These are phyloP conservation scores for Engystomops pustulosus DNA, from an alignment of 2,113 vertebrate species.

Conservation along the genomic window DNA sequence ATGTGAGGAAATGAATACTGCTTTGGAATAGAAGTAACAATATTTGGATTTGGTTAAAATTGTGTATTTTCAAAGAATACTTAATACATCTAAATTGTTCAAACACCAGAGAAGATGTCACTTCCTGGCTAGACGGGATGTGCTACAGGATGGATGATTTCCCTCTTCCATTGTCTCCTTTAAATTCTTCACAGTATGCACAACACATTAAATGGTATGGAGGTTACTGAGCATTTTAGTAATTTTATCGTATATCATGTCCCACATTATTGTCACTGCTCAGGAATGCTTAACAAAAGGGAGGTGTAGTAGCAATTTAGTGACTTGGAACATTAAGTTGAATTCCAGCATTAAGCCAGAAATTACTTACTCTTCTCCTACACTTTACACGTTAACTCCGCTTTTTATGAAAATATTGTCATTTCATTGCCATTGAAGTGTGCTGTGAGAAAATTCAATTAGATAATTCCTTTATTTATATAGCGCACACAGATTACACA, in stretches of 20 bases:
- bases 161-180: slow-evolving; percentile 42
- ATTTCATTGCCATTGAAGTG: background rate
- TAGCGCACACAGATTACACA: too few relatives aligned
- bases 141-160: slow-evolving; percentile 39
- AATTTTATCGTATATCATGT: background rate
- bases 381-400: background rate
- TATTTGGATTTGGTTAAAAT: slow-evolving; percentile 3
- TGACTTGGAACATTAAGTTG: slow-evolving; percentile 17
- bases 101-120: slow-evolving; percentile 9
- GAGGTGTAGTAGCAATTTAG: background rate
- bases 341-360: slow-evolving; percentile 13
- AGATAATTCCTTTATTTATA: too few relatives aligned
- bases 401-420: slow-evolving; percentile 29
- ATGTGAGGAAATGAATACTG: background rate
- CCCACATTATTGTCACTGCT: background rate
- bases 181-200: slow-evolving; percentile 19
- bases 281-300: slow-evolving; percentile 1
- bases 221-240: background rate
- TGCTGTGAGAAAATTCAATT: slow-evolving; percentile 6
- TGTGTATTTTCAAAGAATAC: background rate
- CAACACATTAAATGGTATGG: background rate
- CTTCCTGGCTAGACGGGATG: slow-evolving; percentile 55
- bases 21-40: slow-evolving; percentile 17
- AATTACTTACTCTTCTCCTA: background rate
- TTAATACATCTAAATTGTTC: background rate